These are phyloP conservation scores for Gambusia holbrooki DNA, from an alignment of 2,113 vertebrate species.

Conservation along the genomic window DNA sequence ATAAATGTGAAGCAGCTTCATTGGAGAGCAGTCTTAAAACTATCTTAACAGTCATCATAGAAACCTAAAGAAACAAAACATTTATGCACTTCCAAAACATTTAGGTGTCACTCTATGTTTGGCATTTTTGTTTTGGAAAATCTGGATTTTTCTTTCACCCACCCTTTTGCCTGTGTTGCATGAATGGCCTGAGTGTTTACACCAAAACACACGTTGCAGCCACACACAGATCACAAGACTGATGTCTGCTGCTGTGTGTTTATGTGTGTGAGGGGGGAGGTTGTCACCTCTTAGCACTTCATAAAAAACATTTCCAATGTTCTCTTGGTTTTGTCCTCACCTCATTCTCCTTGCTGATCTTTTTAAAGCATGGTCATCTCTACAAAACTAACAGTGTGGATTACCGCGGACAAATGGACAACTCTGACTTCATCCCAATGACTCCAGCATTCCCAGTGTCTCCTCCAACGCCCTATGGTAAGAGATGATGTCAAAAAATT, in stretches of 20 bases:
- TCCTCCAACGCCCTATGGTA: constrained; percentile 87
- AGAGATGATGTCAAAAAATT: constrained; percentile 33
- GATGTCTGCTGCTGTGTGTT: constrained; percentile 51
- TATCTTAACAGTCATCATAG: neutral
- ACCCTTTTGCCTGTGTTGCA: constrained; percentile 42
- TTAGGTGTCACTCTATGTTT: neutral
- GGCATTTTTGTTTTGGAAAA: constrained; percentile 1
- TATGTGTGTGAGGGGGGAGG: constrained; percentile 4
- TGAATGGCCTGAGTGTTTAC: constrained; percentile 69
- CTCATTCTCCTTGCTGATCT: neutral
- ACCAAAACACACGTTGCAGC: constrained; percentile 62
- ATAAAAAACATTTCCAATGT: constrained; percentile 1
- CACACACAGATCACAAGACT: constrained; percentile 69
- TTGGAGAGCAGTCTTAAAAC: no score
- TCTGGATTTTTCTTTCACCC: constrained; percentile 16
- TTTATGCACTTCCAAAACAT: neutral
- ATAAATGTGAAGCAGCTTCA: neutral
- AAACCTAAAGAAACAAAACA: neutral
- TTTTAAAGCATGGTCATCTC: constrained; percentile 65
- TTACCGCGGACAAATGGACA: constrained; percentile 60
- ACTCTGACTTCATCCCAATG: constrained; percentile 57
- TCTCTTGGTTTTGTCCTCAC: neutral
- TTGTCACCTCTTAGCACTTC: constrained; percentile 22
- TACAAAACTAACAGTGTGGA: constrained; percentile 51
- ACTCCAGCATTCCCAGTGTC: constrained; percentile 86